Percentiles rank a stretch among this genome's conserved stretches.
Conservation (phyloP, 2,888 invertebrate genomes). For the Plebejus anna region DNA sequence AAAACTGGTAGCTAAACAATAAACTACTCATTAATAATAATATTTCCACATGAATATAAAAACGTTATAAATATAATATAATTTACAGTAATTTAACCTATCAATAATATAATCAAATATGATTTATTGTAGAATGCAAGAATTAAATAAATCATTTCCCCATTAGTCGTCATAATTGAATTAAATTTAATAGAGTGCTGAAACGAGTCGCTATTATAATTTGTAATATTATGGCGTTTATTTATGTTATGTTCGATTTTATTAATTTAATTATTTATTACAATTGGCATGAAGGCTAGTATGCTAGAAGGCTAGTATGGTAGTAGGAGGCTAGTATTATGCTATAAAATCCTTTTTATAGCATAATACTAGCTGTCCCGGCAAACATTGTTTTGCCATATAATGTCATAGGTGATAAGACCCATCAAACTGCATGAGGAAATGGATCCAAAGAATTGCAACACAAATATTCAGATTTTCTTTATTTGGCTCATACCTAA, state of each 20-base stretch:
- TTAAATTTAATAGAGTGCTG: constrained; percentile 12
- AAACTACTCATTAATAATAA: not conserved
- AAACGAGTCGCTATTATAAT: not conserved
- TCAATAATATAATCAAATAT: not conserved
- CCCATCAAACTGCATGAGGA: too few relatives aligned
- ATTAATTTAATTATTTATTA: not conserved
- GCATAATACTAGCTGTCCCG: too few relatives aligned
- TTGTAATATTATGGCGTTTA: constrained; percentile 4
- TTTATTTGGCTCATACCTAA: not conserved
- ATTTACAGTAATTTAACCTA: not conserved
- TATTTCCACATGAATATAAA: not conserved
- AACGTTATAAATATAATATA: not conserved
- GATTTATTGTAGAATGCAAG: constrained; percentile 2
- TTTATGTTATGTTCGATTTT: not conserved
- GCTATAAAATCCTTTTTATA: too few relatives aligned
- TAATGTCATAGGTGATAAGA: too few relatives aligned
- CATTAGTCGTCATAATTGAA: constrained; percentile 19
- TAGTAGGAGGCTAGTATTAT: too few relatives aligned
- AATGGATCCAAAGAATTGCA: too few relatives aligned
- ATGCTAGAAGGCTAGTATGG: too few relatives aligned
- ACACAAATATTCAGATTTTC: too few relatives aligned
- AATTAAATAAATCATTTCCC: constrained; percentile 13
- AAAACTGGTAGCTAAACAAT: not conserved
- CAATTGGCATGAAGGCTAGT: too few relatives aligned
- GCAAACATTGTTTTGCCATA: too few relatives aligned